phyloP scores from a whole-genome alignment of 2,888 invertebrate genomes.

The Limnephilus lunatus region DNA sequence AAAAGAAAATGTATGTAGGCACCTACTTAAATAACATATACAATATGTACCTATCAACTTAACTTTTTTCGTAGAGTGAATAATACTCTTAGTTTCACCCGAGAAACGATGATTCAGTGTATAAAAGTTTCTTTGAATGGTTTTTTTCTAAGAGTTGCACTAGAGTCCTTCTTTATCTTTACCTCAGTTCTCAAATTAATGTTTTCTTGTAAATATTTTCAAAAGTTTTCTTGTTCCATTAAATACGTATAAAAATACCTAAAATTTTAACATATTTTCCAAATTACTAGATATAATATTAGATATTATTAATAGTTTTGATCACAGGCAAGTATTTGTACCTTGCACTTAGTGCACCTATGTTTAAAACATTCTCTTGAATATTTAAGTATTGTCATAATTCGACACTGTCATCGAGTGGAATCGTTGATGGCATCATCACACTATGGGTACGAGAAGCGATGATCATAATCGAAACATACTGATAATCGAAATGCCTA shows the following conservation, averaged over 20 bases:
- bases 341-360: background rate
- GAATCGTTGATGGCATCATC: conserved; percentile 41
- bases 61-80: background rate
- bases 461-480: background rate
- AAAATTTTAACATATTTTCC: too few species aligned
- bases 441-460: background rate
- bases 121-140: too few species aligned
- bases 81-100: background rate
- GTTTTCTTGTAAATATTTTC: too few species aligned
- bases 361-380: conserved; percentile 5
- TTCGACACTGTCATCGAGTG: conserved; percentile 24
- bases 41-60: too few species aligned
- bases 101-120: too few species aligned
- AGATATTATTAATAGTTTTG: background rate
- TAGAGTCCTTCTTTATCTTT: too few species aligned
- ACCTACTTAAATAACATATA: too few species aligned
- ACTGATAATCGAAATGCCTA: background rate
- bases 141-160: too few species aligned
- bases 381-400: conserved; percentile 18
- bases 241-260: too few species aligned
- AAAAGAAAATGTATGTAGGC: too few species aligned
- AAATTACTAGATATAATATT: background rate
- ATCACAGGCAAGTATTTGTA: background rate
- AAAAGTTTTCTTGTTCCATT: too few species aligned
- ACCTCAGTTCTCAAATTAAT: too few species aligned